Percentiles rank a stretch among this genome's conserved stretches.
phyloP scores from a whole-genome alignment of 1,140 invertebrate species.

The Helicoverpa armigera region DNA sequence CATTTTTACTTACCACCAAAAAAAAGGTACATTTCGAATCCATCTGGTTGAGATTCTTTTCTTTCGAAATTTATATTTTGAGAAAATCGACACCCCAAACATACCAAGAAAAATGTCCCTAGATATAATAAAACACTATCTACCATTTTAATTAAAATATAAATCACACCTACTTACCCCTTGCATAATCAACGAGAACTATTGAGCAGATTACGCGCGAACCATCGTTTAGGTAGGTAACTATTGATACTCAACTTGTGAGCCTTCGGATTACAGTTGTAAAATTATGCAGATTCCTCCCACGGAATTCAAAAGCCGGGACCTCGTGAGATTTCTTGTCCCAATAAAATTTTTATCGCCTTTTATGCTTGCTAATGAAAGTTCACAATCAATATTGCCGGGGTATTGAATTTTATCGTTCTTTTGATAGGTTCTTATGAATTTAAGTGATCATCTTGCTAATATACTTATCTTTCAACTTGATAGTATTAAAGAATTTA shows the following conservation, averaged over 20 bases:
- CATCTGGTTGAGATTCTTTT: no score
- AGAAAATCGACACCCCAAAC: no score
- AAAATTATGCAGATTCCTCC: conserved; percentile 55
- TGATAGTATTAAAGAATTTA: no score
- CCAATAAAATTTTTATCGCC: conserved; percentile 39
- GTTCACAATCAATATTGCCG: conserved; percentile 32
- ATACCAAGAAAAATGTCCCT: no score
- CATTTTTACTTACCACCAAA: no score
- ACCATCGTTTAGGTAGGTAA: conserved; percentile 45
- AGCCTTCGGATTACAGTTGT: conserved; percentile 51
- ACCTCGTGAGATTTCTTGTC: neutral
- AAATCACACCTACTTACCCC: conserved; percentile 19
- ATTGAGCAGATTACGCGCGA: conserved; percentile 41
- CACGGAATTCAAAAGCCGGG: neutral
- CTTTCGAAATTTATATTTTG: no score
- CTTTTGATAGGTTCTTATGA: neutral
- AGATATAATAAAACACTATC: no score
- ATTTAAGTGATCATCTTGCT: neutral
- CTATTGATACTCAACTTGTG: conserved; percentile 51
- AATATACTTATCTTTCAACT: no score
- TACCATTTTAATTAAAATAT: neutral
- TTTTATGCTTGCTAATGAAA: conserved; percentile 29
- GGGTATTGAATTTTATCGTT: conserved; percentile 2
- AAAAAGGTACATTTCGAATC: no score
- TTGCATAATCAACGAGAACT: conserved; percentile 6